A percentile compares a stretch with the other conserved stretches of the same genome.
phyloP scores from a whole-genome alignment of 2,113 vertebrate genomes.

The Heterotilapia buettikoferi region DNA sequence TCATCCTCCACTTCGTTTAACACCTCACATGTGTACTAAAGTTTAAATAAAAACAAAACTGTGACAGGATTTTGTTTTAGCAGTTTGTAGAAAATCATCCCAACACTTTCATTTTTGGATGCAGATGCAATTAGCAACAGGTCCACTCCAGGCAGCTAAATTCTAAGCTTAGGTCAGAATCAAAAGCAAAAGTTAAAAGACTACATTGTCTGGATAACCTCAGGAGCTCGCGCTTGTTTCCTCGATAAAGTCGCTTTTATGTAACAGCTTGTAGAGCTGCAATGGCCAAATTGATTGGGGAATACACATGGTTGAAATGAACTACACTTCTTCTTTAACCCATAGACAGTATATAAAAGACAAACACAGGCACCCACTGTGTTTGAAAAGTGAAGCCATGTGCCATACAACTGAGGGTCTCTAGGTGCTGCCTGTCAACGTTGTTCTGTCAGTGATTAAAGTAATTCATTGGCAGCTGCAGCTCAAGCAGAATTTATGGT shows the following conservation, averaged over 20 bases:
- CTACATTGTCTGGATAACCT: not conserved
- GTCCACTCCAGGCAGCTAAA: not conserved
- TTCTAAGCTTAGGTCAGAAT: not conserved
- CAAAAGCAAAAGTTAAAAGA: not conserved
- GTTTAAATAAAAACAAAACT: not conserved
- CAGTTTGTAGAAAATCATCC: not conserved
- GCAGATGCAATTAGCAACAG: not conserved
- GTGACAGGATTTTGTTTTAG: not conserved
- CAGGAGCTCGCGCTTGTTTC: not conserved
- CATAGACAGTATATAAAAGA: not conserved
- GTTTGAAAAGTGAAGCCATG: not conserved
- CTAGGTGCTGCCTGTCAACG: not conserved
- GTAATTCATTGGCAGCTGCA: not conserved
- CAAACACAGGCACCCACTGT: not conserved
- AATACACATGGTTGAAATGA: not conserved
- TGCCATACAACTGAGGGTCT: not conserved
- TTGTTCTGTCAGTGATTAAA: not conserved
- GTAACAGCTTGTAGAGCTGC: not conserved
- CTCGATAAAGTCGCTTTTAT: not conserved
- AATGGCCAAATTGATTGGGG: not conserved
- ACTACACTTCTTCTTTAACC: not conserved
- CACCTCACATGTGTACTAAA: not conserved
- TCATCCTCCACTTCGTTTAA: not conserved
- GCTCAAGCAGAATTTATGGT: not conserved
- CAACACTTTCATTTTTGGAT: not conserved